Evolutionary conservation across 2,113 vertebrate genomes (phyloP).

Genomic region (Empidonax alnorum): DNA sequence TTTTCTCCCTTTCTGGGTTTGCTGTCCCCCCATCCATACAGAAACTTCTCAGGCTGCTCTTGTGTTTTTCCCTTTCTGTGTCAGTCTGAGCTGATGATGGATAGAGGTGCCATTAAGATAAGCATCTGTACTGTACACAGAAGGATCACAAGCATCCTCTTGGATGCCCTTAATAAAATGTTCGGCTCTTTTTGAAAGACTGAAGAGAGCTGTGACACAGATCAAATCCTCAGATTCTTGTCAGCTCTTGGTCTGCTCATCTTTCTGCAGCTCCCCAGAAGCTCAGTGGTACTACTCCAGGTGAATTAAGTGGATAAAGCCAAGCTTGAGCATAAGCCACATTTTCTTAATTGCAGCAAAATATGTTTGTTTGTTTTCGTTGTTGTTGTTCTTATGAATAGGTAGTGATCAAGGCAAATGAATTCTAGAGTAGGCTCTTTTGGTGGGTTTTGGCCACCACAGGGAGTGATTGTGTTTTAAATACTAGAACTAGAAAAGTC

Average conservation of each 20-base stretch:
- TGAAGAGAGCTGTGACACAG: neutral
- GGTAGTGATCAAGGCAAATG: neutral
- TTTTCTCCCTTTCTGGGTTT: neutral
- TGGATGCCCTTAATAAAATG: neutral
- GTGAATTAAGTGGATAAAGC: neutral
- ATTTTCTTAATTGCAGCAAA: neutral
- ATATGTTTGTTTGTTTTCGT: neutral
- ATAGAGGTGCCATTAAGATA: neutral
- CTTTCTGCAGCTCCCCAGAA: neutral
- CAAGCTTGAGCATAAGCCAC: neutral
- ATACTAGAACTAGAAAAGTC: neutral
- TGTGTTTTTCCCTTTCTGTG: neutral
- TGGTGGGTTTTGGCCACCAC: neutral
- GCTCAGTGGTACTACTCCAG: neutral
- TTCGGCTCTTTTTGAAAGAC: neutral
- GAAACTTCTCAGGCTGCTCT: neutral
- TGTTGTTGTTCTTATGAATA: neutral
- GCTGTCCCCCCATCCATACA: neutral
- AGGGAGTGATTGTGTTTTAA: neutral
- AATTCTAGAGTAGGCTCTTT: neutral
- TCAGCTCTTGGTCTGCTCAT: neutral
- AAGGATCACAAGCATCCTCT: neutral
- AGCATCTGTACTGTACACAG: neutral
- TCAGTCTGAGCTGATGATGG: neutral
- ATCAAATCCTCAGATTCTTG: neutral